Evolutionary conservation across 2,797 vertebrate genomes (phyloP).

Genomic region (Iguana delicatissima): DNA sequence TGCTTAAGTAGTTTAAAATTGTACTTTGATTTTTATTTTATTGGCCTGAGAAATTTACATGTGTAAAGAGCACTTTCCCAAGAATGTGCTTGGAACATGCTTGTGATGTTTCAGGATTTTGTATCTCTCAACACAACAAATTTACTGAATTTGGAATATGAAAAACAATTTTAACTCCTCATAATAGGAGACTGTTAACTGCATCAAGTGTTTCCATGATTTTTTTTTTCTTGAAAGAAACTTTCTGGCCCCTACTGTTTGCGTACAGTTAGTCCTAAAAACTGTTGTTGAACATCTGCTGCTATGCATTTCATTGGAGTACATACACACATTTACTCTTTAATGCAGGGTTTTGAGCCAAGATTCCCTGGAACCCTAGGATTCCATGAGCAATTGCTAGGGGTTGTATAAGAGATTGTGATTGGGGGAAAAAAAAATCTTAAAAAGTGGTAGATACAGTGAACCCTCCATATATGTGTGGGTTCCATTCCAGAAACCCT

Average conservation of each 20-base stretch:
- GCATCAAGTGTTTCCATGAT: constrained; percentile 43
- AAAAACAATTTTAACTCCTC: constrained; percentile 34
- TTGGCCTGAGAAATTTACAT: constrained; percentile 37
- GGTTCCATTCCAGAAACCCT: too few relatives aligned
- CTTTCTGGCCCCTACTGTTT: constrained; percentile 58
- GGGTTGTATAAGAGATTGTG: too few relatives aligned
- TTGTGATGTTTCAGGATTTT: constrained; percentile 48
- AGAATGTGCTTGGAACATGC: not conserved
- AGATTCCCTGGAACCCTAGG: too few relatives aligned
- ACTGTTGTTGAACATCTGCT: constrained; percentile 27
- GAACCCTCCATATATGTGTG: too few relatives aligned
- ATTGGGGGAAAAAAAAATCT: too few relatives aligned
- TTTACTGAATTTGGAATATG: constrained; percentile 16
- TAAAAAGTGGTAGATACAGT: too few relatives aligned
- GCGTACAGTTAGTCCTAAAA: constrained; percentile 44
- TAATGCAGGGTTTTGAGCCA: too few relatives aligned
- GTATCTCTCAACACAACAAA: constrained; percentile 28
- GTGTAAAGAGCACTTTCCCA: constrained; percentile 33
- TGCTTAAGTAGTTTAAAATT: constrained; percentile 53
- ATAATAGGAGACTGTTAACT: constrained; percentile 20
- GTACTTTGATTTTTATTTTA: constrained; percentile 49
- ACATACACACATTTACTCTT: constrained; percentile 28
- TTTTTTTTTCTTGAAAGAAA: constrained; percentile 40
- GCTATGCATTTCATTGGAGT: constrained; percentile 50
- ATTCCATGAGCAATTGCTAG: too few relatives aligned